Evolutionary conservation across 1,140 invertebrate genomes (phyloP).

Genomic region (Drosophila suzukii): DNA sequence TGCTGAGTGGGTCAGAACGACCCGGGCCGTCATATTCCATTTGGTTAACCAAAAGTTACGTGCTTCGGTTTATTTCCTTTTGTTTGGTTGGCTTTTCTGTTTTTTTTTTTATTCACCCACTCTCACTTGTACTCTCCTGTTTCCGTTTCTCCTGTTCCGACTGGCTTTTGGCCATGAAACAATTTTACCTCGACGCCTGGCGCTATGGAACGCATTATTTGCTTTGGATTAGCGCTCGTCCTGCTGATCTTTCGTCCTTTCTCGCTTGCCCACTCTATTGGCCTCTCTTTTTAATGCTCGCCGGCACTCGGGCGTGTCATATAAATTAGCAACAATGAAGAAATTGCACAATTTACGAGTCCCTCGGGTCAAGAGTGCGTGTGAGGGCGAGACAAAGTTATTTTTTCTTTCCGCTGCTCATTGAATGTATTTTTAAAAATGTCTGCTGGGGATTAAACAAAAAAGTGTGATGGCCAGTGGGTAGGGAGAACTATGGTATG

Average conservation of each 20-base stretch:
- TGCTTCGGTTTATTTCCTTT: slow-evolving; percentile 54
- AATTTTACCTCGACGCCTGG: slow-evolving; percentile 47
- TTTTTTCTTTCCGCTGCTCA: slow-evolving; percentile 28
- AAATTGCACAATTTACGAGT: slow-evolving; percentile 78
- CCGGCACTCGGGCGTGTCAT: slow-evolving; percentile 54
- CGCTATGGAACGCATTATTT: slow-evolving; percentile 70
- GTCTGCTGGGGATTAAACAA: slow-evolving; percentile 64
- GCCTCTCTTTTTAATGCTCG: neutral
- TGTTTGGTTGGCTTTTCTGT: slow-evolving; percentile 22
- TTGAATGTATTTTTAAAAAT: slow-evolving; percentile 74
- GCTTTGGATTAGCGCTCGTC: slow-evolving; percentile 70
- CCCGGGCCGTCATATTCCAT: slow-evolving; percentile 56
- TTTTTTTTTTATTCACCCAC: slow-evolving; percentile 18
- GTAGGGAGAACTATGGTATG: slow-evolving; percentile 2
- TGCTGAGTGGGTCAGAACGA: slow-evolving; percentile 46
- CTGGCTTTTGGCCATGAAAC: slow-evolving; percentile 67
- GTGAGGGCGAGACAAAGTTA: slow-evolving; percentile 36
- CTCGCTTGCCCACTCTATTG: neutral
- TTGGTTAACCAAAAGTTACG: slow-evolving; percentile 78
- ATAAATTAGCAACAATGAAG: slow-evolving; percentile 80
- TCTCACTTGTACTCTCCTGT: slow-evolving; percentile 4
- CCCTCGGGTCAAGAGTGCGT: slow-evolving; percentile 45
- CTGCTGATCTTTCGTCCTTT: slow-evolving; percentile 25
- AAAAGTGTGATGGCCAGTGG: neutral
- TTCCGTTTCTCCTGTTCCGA: slow-evolving; percentile 12